Evolutionary conservation across 2,113 vertebrate species (phyloP).

Genomic region (Neotragus moschatus): DNA sequence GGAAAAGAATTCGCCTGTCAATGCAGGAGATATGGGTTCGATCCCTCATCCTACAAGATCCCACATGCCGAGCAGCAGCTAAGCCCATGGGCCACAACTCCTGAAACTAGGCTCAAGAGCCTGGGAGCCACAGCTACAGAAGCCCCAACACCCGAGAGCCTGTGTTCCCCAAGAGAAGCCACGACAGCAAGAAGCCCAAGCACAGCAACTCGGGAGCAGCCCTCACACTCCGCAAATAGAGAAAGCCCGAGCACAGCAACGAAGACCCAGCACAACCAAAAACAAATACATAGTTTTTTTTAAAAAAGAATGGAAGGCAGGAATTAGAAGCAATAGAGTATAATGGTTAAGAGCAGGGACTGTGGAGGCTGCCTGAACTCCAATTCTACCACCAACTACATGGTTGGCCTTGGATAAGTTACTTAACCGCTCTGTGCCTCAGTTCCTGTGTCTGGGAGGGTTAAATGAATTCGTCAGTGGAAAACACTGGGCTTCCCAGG

Average conservation of each 20-base stretch:
- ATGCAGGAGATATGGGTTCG: not conserved
- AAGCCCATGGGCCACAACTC: not conserved
- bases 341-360: not conserved
- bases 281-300: not conserved
- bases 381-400: not conserved
- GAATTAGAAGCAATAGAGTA: not conserved
- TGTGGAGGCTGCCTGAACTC: not conserved
- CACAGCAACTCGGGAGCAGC: not conserved
- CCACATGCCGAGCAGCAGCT: not conserved
- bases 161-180: not conserved
- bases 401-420: not conserved
- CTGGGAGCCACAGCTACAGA: not conserved
- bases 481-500: not conserved
- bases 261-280: not conserved
- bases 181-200: fast-evolving
- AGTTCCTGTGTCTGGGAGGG: not conserved
- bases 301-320: not conserved
- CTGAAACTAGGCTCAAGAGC: not conserved
- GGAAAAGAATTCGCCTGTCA: not conserved
- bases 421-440: not conserved
- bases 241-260: not conserved
- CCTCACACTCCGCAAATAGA: not conserved
- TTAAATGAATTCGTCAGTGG: not conserved
- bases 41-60: not conserved
- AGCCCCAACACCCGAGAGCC: not conserved